These are phyloP conservation scores for Metalampra italica DNA, from an alignment of 2,888 invertebrate species.

Conservation along the genomic window DNA sequence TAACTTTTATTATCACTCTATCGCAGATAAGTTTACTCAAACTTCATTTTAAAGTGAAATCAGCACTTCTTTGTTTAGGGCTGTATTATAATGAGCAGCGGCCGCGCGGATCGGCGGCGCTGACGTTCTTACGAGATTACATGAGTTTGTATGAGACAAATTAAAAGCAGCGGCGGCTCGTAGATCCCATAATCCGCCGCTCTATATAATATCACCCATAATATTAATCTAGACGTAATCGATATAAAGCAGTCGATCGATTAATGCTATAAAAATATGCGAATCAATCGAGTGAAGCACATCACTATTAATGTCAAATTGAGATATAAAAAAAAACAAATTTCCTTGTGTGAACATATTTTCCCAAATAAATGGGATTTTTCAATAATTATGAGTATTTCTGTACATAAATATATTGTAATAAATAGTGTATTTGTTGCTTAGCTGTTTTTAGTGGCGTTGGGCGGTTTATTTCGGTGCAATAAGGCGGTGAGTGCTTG, in stretches of 20 bases:
- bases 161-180: no score
- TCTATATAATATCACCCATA: no score
- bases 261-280: background rate
- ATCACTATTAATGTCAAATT: background rate
- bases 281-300: background rate
- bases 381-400: background rate
- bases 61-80: no score
- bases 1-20: no score
- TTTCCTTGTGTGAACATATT: background rate
- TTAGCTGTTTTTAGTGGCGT: background rate
- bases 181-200: no score
- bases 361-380: background rate
- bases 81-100: no score
- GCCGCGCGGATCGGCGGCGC: no score
- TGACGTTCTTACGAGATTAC: no score
- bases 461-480: conserved; percentile 1
- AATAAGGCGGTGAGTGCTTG: conserved; percentile 26
- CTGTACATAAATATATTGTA: conserved; percentile 7
- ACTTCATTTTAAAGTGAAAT: no score
- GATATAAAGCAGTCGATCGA: background rate
- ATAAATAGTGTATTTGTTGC: background rate
- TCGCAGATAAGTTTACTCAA: no score
- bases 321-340: background rate
- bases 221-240: no score
- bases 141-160: no score